Conservation (phyloP, 2,888 invertebrate species). For the Catocala sponsa region DNA sequence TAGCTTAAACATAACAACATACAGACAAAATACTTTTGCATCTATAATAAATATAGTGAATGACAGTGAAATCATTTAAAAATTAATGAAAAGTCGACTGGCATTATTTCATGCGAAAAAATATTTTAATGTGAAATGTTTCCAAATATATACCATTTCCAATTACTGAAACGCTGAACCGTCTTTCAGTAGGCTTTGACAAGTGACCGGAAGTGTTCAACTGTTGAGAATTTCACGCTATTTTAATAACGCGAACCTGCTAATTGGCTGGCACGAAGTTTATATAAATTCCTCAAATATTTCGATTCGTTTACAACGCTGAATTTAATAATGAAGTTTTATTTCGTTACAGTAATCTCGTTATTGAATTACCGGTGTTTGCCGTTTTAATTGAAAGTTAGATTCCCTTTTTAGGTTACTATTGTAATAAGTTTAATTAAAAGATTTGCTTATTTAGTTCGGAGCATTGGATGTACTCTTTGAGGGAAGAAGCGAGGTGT, state of each 20-base stretch:
- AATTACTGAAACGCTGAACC: slow-evolving; percentile 30
- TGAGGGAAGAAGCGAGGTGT: no score
- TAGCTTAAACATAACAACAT: no score
- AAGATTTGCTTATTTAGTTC: not conserved
- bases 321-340: not conserved
- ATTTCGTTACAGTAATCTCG: slow-evolving; percentile 4
- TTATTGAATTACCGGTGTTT: not conserved
- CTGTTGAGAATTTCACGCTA: slow-evolving; percentile 11
- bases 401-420: no score
- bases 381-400: not conserved
- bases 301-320: slow-evolving; percentile 6
- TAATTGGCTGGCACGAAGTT: slow-evolving; percentile 25
- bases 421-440: not conserved
- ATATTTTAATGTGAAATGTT: no score
- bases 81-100: no score
- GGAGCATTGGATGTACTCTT: no score
- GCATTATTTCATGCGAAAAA: no score
- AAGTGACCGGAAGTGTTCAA: slow-evolving; percentile 38
- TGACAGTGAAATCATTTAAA: no score
- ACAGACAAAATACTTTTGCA: no score
- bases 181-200: slow-evolving; percentile 32
- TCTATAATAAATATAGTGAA: no score
- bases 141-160: slow-evolving; percentile 11
- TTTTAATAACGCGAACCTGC: slow-evolving; percentile 14
- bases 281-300: slow-evolving; percentile 17